phyloP scores from a whole-genome alignment of 2,888 invertebrate genomes.

The Drosophila merina region DNA sequence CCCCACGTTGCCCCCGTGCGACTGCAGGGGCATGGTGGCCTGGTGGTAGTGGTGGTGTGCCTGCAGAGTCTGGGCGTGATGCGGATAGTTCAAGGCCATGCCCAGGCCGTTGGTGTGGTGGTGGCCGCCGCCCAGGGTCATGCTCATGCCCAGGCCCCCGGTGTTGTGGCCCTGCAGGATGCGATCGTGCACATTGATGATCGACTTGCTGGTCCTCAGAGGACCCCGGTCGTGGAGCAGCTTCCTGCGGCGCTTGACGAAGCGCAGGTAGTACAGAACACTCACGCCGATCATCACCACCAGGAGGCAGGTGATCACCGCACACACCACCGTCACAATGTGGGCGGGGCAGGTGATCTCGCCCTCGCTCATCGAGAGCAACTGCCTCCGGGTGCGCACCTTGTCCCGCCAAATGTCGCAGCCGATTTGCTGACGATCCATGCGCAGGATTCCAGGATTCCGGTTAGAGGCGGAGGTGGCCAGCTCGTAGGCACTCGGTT shows the following conservation, averaged over 20 bases:
- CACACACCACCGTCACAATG: constrained; percentile 84
- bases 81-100: constrained; percentile 74
- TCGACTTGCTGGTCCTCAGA: constrained; percentile 81
- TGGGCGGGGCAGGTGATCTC: constrained; percentile 84
- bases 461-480: constrained; percentile 54
- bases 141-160: constrained; percentile 64
- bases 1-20: constrained; percentile 42
- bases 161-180: constrained; percentile 83
- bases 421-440: constrained; percentile 83
- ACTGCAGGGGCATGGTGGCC: constrained; percentile 70
- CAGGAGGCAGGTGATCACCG: constrained; percentile 82
- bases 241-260: constrained; percentile 83
- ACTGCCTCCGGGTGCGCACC: constrained; percentile 74
- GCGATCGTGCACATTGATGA: constrained; percentile 84
- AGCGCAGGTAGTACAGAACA: constrained; percentile 82
- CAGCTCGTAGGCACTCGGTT: constrained; percentile 60
- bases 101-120: constrained; percentile 66
- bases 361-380: constrained; percentile 82
- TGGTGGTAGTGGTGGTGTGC: constrained; percentile 79
- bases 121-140: constrained; percentile 70
- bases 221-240: constrained; percentile 81
- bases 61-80: constrained; percentile 77
- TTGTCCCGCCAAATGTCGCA: constrained; percentile 83
- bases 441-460: constrained; percentile 70
- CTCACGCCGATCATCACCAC: constrained; percentile 83